Percentiles rank a stretch among this genome's conserved stretches.
These are phyloP conservation scores for Drosophila siamana DNA, from an alignment of 2,888 invertebrate genomes.

Conservation along the genomic window DNA sequence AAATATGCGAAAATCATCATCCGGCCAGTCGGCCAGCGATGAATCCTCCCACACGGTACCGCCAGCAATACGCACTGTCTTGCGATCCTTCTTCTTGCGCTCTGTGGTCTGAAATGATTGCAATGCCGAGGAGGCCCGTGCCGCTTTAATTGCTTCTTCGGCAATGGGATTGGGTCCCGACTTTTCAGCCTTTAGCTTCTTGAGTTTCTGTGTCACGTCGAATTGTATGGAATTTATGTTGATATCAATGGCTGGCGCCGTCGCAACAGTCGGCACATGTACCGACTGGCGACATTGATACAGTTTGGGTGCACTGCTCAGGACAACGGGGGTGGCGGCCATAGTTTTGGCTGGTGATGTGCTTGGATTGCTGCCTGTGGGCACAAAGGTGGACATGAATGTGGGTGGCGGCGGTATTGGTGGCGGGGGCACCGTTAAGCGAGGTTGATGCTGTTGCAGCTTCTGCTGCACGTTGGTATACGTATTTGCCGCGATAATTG, in stretches of 20 bases:
- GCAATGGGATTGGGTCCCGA: conserved; percentile 88
- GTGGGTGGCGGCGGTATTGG: conserved; percentile 84
- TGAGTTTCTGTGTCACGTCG: conserved; percentile 87
- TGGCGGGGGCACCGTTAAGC: conserved; percentile 82
- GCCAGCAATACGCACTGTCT: conserved; percentile 94
- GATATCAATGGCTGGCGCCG: conserved; percentile 82
- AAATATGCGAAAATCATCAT: conserved; percentile 99
- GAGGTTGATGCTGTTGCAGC: conserved; percentile 86
- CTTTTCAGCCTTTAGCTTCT: conserved; percentile 89
- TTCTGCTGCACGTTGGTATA: conserved; percentile 90
- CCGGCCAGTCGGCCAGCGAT: conserved; percentile 97
- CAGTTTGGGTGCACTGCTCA: conserved; percentile 90
- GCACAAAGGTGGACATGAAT: conserved; percentile 85
- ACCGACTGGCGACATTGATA: conserved; percentile 87
- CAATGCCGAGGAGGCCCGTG: conserved; percentile 87
- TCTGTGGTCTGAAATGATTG: conserved; percentile 87
- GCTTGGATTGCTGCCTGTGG: conserved; percentile 68
- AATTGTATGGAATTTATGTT: conserved; percentile 87
- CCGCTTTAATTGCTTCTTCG: conserved; percentile 88
- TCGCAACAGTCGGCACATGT: conserved; percentile 82
- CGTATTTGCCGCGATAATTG: conserved; percentile 90
- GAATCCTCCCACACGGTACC: conserved; percentile 98
- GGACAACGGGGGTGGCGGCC: conserved; percentile 86
- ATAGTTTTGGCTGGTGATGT: conserved; percentile 60
- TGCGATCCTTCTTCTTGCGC: conserved; percentile 85